A percentile compares a stretch with the other conserved stretches of the same genome.
These are phyloP conservation scores for Vombatus ursinus DNA, from an alignment of 2,113 vertebrate genomes.

Conservation along the genomic window DNA sequence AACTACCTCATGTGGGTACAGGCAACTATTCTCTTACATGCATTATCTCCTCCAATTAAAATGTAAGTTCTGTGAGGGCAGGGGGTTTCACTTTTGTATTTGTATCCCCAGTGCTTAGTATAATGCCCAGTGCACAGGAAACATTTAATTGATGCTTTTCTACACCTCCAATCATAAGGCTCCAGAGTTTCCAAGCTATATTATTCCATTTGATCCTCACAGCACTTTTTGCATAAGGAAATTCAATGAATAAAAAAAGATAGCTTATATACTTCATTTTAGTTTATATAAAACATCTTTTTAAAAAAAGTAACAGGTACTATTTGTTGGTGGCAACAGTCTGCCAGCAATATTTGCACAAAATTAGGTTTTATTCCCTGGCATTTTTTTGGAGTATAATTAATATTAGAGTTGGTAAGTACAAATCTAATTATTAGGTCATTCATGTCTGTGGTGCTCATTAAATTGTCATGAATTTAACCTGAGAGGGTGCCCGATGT, in stretches of 20 bases:
- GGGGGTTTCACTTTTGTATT: not conserved
- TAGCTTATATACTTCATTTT: conserved; percentile 21
- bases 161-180: not conserved
- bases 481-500: not conserved
- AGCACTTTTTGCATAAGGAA: not conserved
- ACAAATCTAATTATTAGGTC: not conserved
- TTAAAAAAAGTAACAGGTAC: conserved; percentile 18
- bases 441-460: not conserved
- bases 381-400: conserved; percentile 31
- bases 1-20: not conserved
- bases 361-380: not conserved
- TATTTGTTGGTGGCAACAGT: conserved; percentile 23
- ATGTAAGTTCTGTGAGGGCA: not conserved
- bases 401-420: conserved; percentile 8
- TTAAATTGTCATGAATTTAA: conserved; percentile 5
- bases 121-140: not conserved
- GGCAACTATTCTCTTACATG: not conserved
- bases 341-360: not conserved
- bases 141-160: not conserved
- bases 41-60: not conserved
- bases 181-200: not conserved
- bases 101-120: not conserved
- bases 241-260: not conserved
- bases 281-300: not conserved
- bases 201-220: not conserved